phyloP scores from a whole-genome alignment of 2,113 vertebrate species.

The Scopus umbretta region DNA sequence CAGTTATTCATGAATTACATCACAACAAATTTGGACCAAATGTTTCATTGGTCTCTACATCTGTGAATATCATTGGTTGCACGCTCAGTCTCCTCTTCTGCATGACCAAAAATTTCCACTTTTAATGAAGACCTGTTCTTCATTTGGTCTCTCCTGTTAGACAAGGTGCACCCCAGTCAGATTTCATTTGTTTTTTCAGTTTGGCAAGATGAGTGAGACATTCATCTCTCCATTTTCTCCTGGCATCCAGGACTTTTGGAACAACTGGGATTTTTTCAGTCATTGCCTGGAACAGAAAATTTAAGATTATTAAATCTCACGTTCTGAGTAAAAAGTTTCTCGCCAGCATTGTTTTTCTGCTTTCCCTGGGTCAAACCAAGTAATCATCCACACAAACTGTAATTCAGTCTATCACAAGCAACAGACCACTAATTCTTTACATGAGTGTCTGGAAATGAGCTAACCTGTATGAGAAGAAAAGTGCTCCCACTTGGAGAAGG shows the following conservation, averaged over 20 bases:
- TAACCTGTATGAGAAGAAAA: neutral
- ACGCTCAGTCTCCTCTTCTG: neutral
- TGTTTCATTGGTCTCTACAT: neutral
- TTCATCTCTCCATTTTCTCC: slow-evolving; percentile 83
- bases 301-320: neutral
- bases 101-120: neutral
- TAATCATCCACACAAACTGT: neutral
- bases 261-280: slow-evolving; percentile 77
- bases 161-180: slow-evolving; percentile 23
- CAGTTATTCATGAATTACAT: neutral
- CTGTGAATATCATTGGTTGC: neutral
- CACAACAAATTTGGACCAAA: neutral
- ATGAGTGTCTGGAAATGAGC: neutral
- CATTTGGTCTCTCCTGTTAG: neutral
- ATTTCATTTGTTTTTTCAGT: slow-evolving; percentile 78
- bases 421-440: neutral
- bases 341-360: neutral
- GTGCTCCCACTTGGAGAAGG: neutral
- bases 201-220: slow-evolving; percentile 82
- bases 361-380: neutral
- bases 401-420: neutral
- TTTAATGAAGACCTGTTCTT: neutral
- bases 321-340: neutral
- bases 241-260: slow-evolving; percentile 75
- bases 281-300: slow-evolving; percentile 79